Percentiles rank a stretch among this genome's conserved stretches.
phyloP scores from a whole-genome alignment of 2,888 invertebrate genomes.

The Pristionchus exspectatus region DNA sequence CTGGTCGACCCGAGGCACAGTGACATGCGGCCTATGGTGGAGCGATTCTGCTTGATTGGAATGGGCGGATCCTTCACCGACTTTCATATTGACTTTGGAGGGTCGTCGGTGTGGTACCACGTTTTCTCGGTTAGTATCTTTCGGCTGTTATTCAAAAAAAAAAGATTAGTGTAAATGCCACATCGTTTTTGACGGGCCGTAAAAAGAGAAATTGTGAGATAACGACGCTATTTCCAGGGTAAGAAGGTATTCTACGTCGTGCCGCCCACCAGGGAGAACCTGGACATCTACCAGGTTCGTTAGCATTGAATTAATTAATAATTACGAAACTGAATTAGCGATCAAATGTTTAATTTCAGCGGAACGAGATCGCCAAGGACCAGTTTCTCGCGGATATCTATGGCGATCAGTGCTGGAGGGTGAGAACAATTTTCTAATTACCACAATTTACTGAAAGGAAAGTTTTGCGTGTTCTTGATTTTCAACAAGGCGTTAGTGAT shows the following conservation, averaged over 20 bases:
- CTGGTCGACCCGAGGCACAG: neutral
- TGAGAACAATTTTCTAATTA: too few species aligned
- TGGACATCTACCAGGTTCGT: constrained; percentile 82
- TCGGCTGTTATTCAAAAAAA: too few species aligned
- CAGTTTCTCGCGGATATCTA: too few species aligned
- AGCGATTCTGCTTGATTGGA: constrained; percentile 94
- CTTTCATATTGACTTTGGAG: constrained; percentile 96
- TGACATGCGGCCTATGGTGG: constrained; percentile 83
- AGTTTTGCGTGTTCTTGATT: too few species aligned
- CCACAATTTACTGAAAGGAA: too few species aligned
- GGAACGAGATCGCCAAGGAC: too few species aligned
- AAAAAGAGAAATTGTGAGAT: neutral
- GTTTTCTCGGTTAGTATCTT: constrained; percentile 81
- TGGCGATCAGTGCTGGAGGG: too few species aligned
- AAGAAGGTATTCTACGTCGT: constrained; percentile 96
- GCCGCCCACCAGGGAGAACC: constrained; percentile 82
- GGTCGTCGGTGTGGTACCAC: constrained; percentile 96
- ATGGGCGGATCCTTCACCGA: constrained; percentile 92
- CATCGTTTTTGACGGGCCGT: neutral
- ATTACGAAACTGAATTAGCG: too few species aligned
- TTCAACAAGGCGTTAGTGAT: too few species aligned
- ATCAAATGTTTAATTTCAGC: too few species aligned
- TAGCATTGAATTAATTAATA: too few species aligned
- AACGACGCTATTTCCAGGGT: constrained; percentile 83
- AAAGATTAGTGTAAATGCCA: too few species aligned